These are phyloP conservation scores for Scaptomyza caliginosa DNA, from an alignment of 2,888 invertebrate genomes.

Conservation along the genomic window DNA sequence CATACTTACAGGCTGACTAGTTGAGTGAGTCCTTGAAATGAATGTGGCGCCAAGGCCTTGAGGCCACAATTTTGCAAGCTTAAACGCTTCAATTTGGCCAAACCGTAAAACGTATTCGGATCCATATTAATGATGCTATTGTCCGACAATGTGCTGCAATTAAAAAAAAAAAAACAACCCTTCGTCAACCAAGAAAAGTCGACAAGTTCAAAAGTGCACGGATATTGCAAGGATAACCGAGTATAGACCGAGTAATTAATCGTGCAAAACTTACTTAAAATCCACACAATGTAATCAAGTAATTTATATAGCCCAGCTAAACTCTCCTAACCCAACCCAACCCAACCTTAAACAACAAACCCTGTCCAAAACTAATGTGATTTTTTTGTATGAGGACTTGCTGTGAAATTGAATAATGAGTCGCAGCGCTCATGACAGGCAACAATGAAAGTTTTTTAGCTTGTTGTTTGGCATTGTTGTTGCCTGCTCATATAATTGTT, in stretches of 20 bases:
- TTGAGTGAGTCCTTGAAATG: constrained; percentile 82
- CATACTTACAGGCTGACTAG: constrained; percentile 84
- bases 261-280: constrained; percentile 63
- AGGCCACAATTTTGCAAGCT: constrained; percentile 84
- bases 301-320: constrained; percentile 58
- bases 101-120: constrained; percentile 86
- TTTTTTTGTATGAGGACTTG: constrained; percentile 35
- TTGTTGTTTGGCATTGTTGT: constrained; percentile 35
- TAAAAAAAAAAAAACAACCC: constrained; percentile 36
- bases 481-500: constrained; percentile 44
- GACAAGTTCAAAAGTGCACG: constrained; percentile 52
- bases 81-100: constrained; percentile 83
- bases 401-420: constrained; percentile 80
- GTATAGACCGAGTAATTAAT: constrained; percentile 65
- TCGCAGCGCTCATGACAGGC: constrained; percentile 58
- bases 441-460: constrained; percentile 71
- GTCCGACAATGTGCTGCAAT: constrained; percentile 87
- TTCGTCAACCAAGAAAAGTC: constrained; percentile 74
- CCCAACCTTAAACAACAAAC: too few relatives aligned
- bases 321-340: constrained; percentile 19
- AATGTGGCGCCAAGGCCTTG: constrained; percentile 82
- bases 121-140: constrained; percentile 90
- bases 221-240: constrained; percentile 71
- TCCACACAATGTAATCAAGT: constrained; percentile 65
- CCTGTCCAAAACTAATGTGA: constrained; percentile 51